Percentiles rank a stretch among this genome's conserved stretches.
Conservation (phyloP, 1,140 invertebrate species). For the Mactra quadrangularis region DNA sequence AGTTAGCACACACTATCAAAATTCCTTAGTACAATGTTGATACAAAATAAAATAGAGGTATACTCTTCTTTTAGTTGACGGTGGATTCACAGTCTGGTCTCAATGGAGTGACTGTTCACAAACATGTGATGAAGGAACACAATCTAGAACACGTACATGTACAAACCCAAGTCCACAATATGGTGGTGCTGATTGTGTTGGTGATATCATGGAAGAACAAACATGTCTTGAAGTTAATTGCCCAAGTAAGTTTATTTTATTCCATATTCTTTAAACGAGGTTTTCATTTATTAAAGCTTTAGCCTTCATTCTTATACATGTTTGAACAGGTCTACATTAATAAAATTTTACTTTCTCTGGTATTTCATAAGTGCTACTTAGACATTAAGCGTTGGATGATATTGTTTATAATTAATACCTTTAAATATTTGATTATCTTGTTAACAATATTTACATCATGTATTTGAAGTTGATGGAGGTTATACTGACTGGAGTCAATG, state of each 20-base stretch:
- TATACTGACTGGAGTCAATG: slow-evolving; percentile 84
- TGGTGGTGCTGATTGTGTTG: background rate
- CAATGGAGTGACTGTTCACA: background rate
- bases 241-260: background rate
- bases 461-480: slow-evolving; percentile 82
- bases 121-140: slow-evolving; percentile 14
- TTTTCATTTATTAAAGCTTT: background rate
- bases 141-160: slow-evolving; percentile 16
- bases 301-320: slow-evolving; percentile 1
- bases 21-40: too few relatives aligned
- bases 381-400: too few relatives aligned
- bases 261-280: background rate
- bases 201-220: background rate
- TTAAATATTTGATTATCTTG: too few relatives aligned
- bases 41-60: background rate
- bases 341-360: slow-evolving; percentile 27
- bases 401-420: too few relatives aligned
- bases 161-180: slow-evolving; percentile 3
- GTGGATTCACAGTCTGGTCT: slow-evolving; percentile 7
- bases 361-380: slow-evolving; percentile 9
- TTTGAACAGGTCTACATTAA: slow-evolving; percentile 34
- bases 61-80: slow-evolving; percentile 1
- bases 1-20: too few relatives aligned
- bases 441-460: too few relatives aligned
- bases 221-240: background rate